Base-by-base conservation (phyloP, 2,888 invertebrate species). In the Sepiola atlantica region DNA sequence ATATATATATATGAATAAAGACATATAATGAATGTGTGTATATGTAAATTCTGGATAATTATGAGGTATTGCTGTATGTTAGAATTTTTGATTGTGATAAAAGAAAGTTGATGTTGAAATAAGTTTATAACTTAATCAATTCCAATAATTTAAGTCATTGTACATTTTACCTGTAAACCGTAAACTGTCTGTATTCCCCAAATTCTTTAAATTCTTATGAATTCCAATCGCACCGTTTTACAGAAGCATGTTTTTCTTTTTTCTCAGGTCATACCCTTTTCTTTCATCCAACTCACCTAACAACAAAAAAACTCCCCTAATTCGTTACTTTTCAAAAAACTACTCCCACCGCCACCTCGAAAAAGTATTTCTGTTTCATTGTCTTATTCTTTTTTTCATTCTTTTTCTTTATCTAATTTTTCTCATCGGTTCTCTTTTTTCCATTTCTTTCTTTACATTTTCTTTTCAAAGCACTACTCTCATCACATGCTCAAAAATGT, bases 331-430 rank as follows among this genome's bases (percentile, higher is more conserved):
- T n/a, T 32, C n/a, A n/a, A n/a, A n/a, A n/a, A 77, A 18, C 12
- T n/a, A 77, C 10, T 32, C n/a, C 77, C 14, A 77, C n/a, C n/a
- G 3, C 77, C 61, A 61, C 28, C 61, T 61, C 28, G 8, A 0
- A 20, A 28, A 61, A 4, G 45, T 45, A 2, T 45, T 45, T 61
- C 28, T 28, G 24, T 28, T 28, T 16, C n/a, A 0, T 16, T 55
- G 6, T 55, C n/a, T n/a, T 10, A 14, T 12, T n/a, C 0, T 10
- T 18, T 1, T 28, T n/a, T 14, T 28, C 20, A 6, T 14, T 28
- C n/a, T 14, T 14, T 12, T 18, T 16, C 18, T n/a, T n/a, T 10
- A 4, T n/a, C 16, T 18, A 10, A 0, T 2, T 32, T 0, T 32
- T n/a, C n/a, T 20, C 16, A 12, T 77, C n/a, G 28, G 28, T 77